Evolutionary conservation across 2,797 vertebrate genomes (phyloP).

Genomic region (Catamblyrhynchus diadema): DNA sequence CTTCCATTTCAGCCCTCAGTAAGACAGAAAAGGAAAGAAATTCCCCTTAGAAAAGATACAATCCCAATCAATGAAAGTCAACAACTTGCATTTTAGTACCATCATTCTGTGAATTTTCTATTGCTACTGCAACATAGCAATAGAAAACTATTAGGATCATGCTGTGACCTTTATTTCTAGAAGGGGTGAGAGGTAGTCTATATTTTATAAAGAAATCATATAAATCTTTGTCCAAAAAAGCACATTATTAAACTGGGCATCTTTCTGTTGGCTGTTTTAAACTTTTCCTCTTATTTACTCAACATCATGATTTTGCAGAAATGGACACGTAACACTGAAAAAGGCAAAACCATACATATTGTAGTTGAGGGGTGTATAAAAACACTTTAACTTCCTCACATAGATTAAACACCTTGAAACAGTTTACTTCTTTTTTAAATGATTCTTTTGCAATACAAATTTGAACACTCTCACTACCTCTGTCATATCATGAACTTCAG

Average conservation of each 20-base stretch:
- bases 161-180: background rate
- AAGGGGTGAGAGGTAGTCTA: background rate
- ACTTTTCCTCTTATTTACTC: background rate
- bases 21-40: background rate
- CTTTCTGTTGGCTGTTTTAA: background rate
- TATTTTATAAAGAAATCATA: background rate
- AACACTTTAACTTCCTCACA: background rate
- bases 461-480: background rate
- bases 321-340: background rate
- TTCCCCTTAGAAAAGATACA: background rate
- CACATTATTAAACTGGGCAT: rapidly evolving
- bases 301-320: background rate
- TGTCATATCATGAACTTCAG: background rate
- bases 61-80: background rate
- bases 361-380: background rate
- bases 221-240: background rate
- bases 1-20: background rate
- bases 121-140: background rate
- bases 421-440: background rate
- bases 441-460: background rate
- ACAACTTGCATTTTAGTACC: background rate
- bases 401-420: background rate
- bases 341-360: background rate
- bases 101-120: background rate
- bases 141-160: background rate